Evolutionary conservation across 2,113 vertebrate genomes (phyloP), one percentile per base, ranked within the genome.

Genomic region (Phylloscopus trochiloides): DNA sequence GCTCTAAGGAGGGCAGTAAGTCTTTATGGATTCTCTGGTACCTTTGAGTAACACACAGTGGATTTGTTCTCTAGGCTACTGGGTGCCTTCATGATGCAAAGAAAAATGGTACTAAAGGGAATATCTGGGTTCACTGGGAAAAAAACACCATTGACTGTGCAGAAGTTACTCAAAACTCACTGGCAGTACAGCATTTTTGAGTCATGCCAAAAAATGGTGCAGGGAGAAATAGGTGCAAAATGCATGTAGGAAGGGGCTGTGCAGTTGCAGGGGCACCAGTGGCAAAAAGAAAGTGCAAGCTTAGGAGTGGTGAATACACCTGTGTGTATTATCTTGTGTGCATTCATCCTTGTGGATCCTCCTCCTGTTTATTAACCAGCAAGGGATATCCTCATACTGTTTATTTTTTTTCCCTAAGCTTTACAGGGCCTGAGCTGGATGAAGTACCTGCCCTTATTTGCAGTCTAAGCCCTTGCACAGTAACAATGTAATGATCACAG

Each of bases 11-110:
- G 94, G 34, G 76, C 81, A 87, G 66, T 85, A 86, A 94, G 83
- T 43, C 74, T 88, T 91, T 82, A 74, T 88, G 87, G 83, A 86
- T 93, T 94, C 85, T 59, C 55, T 86, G 57, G 78, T 92, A 79
- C 90, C 74, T 73, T 62, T 86, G 82, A 92, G 65, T 90, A 95
- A 94, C 3, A 2, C 67, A 55, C 45, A 58, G 10, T 68, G 42
- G 52, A 78, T 94, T 96, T 79, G 92, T 86, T 81, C 93, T 94
- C 17, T 63, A 42, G 77, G 80, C 58, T 85, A n/a, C 77, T 88
- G 42, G 79, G 40, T 87, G 54, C 59, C 54, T 92, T 88, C 73
- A 85, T 45, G 42, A 83, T 61, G n/a, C 29, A 45, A 76, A 83
- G 74, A 59, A 83, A 92, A 88, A 67, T 26, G 31, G 10, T 78